These are phyloP conservation scores for Platyscapa corneri DNA, from an alignment of 1,140 invertebrate genomes.

Conservation along the genomic window DNA sequence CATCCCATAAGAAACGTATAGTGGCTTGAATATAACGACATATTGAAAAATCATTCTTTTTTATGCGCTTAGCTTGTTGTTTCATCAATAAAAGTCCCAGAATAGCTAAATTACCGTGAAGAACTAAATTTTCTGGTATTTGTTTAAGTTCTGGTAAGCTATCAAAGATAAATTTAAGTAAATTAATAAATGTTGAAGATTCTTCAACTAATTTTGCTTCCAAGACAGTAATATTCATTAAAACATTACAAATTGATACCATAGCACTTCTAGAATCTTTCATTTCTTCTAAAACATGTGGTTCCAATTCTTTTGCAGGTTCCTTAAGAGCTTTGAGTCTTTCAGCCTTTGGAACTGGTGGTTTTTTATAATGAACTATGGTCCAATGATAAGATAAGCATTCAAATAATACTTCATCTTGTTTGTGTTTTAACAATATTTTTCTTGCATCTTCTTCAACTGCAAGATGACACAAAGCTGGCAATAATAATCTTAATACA, in stretches of 20 bases:
- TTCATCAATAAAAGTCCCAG: slow-evolving; percentile 88
- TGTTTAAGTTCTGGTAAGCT: slow-evolving; percentile 90
- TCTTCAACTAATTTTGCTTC: slow-evolving; percentile 88
- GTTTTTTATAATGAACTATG: slow-evolving; percentile 89
- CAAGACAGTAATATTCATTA: slow-evolving; percentile 93
- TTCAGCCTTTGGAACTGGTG: slow-evolving; percentile 85
- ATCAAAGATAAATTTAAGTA: slow-evolving; percentile 90
- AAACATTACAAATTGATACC: slow-evolving; percentile 90
- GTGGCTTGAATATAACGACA: slow-evolving; percentile 90
- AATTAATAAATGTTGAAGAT: slow-evolving; percentile 82
- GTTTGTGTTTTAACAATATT: slow-evolving; percentile 85
- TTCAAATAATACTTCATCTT: slow-evolving; percentile 87
- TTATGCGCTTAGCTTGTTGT: slow-evolving; percentile 86
- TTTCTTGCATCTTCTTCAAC: slow-evolving; percentile 90
- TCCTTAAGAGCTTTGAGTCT: slow-evolving; percentile 82
- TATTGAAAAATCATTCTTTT: slow-evolving; percentile 90
- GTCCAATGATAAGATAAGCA: slow-evolving; percentile 89
- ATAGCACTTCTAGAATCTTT: slow-evolving; percentile 87
- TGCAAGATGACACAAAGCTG: slow-evolving; percentile 91
- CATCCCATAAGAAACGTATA: slow-evolving; percentile 93
- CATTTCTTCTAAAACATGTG: slow-evolving; percentile 85
- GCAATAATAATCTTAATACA: slow-evolving; percentile 86
- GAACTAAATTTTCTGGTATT: slow-evolving; percentile 86
- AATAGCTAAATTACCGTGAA: slow-evolving; percentile 89
- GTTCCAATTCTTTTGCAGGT: slow-evolving; percentile 83